A percentile compares a stretch with the other conserved stretches of the same genome.
These are phyloP conservation scores for Drosophila parabipectinata DNA, from an alignment of 1,140 invertebrate species.

Conservation along the genomic window DNA sequence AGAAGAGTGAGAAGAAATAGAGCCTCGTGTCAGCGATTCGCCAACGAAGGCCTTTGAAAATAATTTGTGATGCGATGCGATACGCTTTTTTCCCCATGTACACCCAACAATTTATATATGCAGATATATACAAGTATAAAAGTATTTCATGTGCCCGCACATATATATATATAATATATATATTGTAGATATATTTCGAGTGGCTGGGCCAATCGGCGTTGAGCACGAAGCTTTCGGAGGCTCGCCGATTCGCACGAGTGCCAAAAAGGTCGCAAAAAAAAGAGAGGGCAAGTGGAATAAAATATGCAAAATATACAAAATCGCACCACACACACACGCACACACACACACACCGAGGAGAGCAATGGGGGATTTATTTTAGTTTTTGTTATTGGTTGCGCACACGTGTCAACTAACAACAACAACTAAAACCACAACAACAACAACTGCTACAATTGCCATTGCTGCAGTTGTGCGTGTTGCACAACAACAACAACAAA, in stretches of 20 bases:
- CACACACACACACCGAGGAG: not conserved
- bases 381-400: slow-evolving; percentile 79
- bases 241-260: slow-evolving; percentile 53
- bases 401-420: slow-evolving; percentile 63
- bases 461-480: not conserved
- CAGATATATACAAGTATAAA: slow-evolving; percentile 63
- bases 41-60: slow-evolving; percentile 11
- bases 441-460: not conserved
- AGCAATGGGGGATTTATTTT: slow-evolving; percentile 52
- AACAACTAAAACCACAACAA: slow-evolving; percentile 17
- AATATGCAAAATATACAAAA: slow-evolving; percentile 79
- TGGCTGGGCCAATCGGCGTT: slow-evolving; percentile 65
- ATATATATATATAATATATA: slow-evolving; percentile 52
- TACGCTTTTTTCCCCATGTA: slow-evolving; percentile 37
- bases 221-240: slow-evolving; percentile 68
- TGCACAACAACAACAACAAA: slow-evolving; percentile 20
- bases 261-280: slow-evolving; percentile 64
- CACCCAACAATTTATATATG: slow-evolving; percentile 45
- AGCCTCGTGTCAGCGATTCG: slow-evolving; percentile 5
- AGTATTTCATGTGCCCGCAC: slow-evolving; percentile 33
- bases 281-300: slow-evolving; percentile 73
- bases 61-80: slow-evolving; percentile 12
- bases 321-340: slow-evolving; percentile 38
- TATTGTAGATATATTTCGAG: slow-evolving; percentile 52
- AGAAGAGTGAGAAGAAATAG: not conserved